Evolutionary conservation across 64 coral and sea anemone species (phyloP).

Genomic region (Montipora sp.): DNA sequence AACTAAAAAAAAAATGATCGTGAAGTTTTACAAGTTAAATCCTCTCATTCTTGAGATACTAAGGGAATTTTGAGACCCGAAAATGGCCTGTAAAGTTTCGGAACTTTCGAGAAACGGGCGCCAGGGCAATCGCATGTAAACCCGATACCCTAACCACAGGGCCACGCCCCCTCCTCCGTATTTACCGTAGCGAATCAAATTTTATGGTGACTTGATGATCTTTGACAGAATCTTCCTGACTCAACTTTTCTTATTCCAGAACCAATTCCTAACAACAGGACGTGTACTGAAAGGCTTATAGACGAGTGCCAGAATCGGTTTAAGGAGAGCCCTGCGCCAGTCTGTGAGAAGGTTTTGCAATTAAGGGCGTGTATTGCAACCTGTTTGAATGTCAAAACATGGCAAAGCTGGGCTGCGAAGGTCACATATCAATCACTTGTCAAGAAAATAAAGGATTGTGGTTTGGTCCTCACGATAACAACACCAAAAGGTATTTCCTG

Average conservation of each 20-base stretch:
- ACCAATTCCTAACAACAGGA: neutral
- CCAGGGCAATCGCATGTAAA: no score
- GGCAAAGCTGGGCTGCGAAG: neutral
- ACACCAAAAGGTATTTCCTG: neutral
- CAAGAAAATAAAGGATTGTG: slow-evolving; percentile 2
- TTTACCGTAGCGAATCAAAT: no score
- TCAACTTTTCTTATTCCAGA: neutral
- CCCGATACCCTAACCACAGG: no score
- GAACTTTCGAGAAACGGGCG: no score
- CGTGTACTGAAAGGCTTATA: slow-evolving; percentile 7
- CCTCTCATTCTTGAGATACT: no score
- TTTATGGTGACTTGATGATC: no score
- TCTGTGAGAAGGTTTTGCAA: neutral
- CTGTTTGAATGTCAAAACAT: neutral
- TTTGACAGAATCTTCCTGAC: neutral
- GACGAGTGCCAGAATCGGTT: neutral
- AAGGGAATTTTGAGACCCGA: no score
- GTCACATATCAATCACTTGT: slow-evolving; percentile 15
- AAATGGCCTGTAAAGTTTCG: no score
- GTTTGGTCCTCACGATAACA: neutral
- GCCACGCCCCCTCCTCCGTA: no score
- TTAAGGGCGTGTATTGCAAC: neutral
- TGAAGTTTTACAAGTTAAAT: no score
- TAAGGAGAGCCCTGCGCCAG: neutral
- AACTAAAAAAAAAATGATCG: no score